phyloP scores from a whole-genome alignment of 2,888 invertebrate genomes.

The Lordiphosa andalusiaca region DNA sequence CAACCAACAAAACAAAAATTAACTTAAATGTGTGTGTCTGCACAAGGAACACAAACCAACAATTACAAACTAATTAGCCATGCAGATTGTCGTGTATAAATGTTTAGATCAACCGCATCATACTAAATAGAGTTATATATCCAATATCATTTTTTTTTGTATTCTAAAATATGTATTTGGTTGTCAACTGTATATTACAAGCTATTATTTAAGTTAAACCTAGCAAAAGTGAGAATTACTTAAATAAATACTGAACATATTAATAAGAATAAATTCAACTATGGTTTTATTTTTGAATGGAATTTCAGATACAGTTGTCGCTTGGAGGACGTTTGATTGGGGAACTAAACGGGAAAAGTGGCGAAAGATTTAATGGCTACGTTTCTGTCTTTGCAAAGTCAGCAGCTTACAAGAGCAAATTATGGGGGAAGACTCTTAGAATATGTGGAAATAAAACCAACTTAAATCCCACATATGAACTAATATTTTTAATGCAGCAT shows the following conservation, averaged over 20 bases:
- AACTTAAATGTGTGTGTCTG: conserved; percentile 36
- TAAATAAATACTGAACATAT: conserved; percentile 67
- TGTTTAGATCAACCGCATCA: conserved; percentile 14
- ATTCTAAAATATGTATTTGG: conserved; percentile 6
- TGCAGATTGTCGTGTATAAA: conserved; percentile 24
- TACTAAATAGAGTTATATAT: conserved; percentile 13
- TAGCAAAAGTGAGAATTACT: conserved; percentile 57
- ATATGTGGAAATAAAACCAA: too few species aligned
- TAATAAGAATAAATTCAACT: conserved; percentile 42
- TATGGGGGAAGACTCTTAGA: too few species aligned
- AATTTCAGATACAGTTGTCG: background rate
- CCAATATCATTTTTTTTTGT: conserved; percentile 4
- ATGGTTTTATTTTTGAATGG: conserved; percentile 21
- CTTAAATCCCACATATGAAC: too few species aligned
- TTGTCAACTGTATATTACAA: conserved; percentile 43
- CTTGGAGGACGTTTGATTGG: too few species aligned
- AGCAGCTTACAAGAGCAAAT: too few species aligned
- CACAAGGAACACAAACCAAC: conserved; percentile 25
- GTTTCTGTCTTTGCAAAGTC: too few species aligned
- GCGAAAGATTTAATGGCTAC: too few species aligned
- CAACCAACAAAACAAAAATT: conserved; percentile 25
- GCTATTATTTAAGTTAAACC: conserved; percentile 45
- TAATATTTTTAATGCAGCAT: too few species aligned
- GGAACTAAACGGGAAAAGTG: too few species aligned
- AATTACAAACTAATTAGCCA: background rate